Conservation (phyloP, 1,140 invertebrate genomes). For the Lordiphosa stackelbergi region DNA sequence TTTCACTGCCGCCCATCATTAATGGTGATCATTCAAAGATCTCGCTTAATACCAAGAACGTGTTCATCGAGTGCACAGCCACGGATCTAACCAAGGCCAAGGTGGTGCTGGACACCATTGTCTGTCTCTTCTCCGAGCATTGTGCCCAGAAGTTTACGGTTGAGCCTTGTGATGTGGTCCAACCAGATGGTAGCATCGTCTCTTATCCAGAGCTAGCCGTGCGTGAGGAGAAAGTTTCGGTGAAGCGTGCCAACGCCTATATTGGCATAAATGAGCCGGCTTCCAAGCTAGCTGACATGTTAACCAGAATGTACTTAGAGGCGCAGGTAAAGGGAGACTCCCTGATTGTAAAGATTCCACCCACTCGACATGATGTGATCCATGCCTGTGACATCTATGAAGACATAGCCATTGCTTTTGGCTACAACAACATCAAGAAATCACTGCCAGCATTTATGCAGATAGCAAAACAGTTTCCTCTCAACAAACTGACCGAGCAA, state of each 20-base stretch:
- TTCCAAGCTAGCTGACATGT: slow-evolving; percentile 84
- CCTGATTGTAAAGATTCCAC: slow-evolving; percentile 87
- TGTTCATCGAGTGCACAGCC: slow-evolving; percentile 98
- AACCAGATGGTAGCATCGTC: slow-evolving; percentile 81
- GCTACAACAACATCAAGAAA: slow-evolving; percentile 95
- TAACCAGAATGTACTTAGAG: slow-evolving; percentile 94
- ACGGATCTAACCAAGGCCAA: slow-evolving; percentile 96
- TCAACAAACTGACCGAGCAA: slow-evolving; percentile 96
- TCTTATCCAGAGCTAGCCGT: slow-evolving; percentile 88
- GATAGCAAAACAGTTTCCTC: slow-evolving; percentile 87
- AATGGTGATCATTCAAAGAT: slow-evolving; percentile 98
- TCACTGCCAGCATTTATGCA: slow-evolving; percentile 88
- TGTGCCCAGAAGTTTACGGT: slow-evolving; percentile 88
- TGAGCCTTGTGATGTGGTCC: slow-evolving; percentile 90
- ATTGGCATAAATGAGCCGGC: slow-evolving; percentile 87
- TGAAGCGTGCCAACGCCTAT: slow-evolving; percentile 86
- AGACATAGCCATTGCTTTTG: slow-evolving; percentile 96
- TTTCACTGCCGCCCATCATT: slow-evolving; percentile 98
- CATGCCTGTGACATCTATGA: slow-evolving; percentile 98
- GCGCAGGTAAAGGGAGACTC: slow-evolving; percentile 79
- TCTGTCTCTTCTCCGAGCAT: slow-evolving; percentile 96
- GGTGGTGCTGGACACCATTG: slow-evolving; percentile 95
- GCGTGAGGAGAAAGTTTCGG: slow-evolving; percentile 85
- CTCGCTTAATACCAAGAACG: slow-evolving; percentile 94
- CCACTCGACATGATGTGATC: slow-evolving; percentile 94